These are phyloP conservation scores for Pycnonotus jocosus DNA, from an alignment of 2,113 vertebrate genomes.

Conservation along the genomic window DNA sequence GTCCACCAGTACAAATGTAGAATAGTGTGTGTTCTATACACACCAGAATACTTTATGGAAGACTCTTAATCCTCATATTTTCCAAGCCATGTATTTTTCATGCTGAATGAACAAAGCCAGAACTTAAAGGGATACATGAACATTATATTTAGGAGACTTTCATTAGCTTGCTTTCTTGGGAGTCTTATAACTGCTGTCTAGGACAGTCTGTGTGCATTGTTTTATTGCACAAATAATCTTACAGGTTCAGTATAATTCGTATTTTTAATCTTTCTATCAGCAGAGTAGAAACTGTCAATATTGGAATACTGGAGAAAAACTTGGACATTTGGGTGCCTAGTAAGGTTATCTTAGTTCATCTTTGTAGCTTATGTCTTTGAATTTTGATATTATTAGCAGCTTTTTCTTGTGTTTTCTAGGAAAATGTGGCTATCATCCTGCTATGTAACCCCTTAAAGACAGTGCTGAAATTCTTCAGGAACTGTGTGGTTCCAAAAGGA, in stretches of 20 bases:
- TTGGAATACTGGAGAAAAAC: neutral
- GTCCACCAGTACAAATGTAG: neutral
- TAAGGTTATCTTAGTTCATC: neutral
- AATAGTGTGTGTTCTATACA: neutral
- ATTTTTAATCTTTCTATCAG: neutral
- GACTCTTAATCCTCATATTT: neutral
- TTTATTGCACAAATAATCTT: neutral
- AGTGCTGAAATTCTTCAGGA: neutral
- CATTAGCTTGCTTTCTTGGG: neutral
- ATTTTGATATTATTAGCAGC: neutral
- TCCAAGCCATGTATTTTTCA: neutral
- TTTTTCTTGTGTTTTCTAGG: neutral
- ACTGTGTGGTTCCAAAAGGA: neutral
- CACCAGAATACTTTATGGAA: neutral
- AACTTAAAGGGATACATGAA: neutral
- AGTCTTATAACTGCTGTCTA: neutral
- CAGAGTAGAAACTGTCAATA: neutral
- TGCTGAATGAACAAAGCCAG: neutral
- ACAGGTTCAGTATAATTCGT: neutral
- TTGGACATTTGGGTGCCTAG: neutral
- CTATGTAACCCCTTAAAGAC: rapidly evolving
- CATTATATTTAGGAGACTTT: neutral
- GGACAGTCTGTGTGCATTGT: neutral
- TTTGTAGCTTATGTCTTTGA: neutral
- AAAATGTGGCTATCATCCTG: neutral